phyloP scores from a whole-genome alignment of 2,888 invertebrate genomes.

The Nephrocerus scutellatus region DNA sequence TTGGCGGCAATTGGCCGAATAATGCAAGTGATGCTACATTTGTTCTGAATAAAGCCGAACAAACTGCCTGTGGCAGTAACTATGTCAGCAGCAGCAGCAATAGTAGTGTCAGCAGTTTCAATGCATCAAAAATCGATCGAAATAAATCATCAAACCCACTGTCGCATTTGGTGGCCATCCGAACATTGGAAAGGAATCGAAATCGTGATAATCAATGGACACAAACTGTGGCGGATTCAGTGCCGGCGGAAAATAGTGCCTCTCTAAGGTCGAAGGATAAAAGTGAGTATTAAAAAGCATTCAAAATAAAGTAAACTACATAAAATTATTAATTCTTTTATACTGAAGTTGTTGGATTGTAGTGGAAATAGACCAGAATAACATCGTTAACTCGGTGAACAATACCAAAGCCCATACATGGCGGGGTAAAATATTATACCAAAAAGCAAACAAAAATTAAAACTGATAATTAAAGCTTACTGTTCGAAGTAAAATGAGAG shows the following conservation, averaged over 20 bases:
- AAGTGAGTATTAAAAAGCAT: too few relatives aligned
- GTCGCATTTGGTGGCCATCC: constrained; percentile 49
- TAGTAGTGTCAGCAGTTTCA: constrained; percentile 25
- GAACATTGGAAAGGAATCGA: constrained; percentile 21
- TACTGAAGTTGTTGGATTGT: too few relatives aligned
- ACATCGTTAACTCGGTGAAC: too few relatives aligned
- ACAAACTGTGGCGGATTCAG: constrained; percentile 13
- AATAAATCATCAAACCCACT: constrained; percentile 57
- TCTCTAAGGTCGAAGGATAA: too few relatives aligned
- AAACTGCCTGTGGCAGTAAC: constrained; percentile 10
- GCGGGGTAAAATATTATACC: too few relatives aligned
- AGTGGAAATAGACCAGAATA: too few relatives aligned
- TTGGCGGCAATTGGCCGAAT: constrained; percentile 42
- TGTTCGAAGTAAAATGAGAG: too few relatives aligned
- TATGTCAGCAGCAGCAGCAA: constrained; percentile 25
- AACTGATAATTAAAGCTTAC: too few relatives aligned
- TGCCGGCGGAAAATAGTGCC: neutral
- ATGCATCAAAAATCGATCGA: constrained; percentile 41
- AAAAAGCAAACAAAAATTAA: too few relatives aligned
- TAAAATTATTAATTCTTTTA: too few relatives aligned
- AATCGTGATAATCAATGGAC: constrained; percentile 18
- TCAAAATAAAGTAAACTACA: too few relatives aligned
- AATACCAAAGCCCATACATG: too few relatives aligned
- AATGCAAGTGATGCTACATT: constrained; percentile 40
- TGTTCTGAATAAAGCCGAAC: constrained; percentile 33